A percentile compares a stretch with the other conserved stretches of the same genome.
These are phyloP conservation scores for Laticauda colubrina DNA, from an alignment of 2,113 vertebrate genomes.

Conservation along the genomic window DNA sequence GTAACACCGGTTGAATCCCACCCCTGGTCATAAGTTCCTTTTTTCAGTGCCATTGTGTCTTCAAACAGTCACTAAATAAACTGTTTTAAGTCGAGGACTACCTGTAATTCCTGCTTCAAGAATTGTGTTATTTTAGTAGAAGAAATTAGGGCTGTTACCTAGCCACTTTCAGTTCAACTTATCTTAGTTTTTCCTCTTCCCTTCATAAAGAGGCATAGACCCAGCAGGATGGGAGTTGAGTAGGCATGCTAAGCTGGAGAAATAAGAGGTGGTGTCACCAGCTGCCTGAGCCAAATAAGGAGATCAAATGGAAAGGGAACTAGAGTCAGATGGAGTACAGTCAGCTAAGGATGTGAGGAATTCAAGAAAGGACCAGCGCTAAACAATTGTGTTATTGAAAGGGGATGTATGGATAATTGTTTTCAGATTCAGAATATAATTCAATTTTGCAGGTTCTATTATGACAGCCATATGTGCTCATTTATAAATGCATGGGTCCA, in stretches of 20 bases:
- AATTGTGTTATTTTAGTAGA: not conserved
- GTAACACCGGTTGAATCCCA: no score
- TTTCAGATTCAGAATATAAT: not conserved
- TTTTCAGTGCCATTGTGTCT: not conserved
- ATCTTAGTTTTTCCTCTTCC: not conserved
- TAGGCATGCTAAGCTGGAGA: not conserved
- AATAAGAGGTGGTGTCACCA: not conserved
- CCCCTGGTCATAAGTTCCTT: no score
- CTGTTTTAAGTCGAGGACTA: not conserved
- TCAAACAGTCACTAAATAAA: not conserved
- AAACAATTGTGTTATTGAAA: not conserved
- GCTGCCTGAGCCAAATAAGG: not conserved
- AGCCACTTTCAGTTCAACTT: not conserved
- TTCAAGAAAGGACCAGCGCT: not conserved
- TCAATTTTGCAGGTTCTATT: not conserved
- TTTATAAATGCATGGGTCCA: not conserved
- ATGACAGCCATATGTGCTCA: not conserved
- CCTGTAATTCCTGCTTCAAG: not conserved
- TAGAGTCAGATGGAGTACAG: not conserved
- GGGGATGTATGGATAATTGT: not conserved
- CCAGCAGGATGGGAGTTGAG: not conserved
- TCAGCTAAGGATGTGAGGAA: not conserved
- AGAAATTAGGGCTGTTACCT: not conserved
- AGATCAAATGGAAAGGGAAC: not conserved
- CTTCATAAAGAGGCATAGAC: not conserved